Percentiles rank a stretch among this genome's conserved stretches.
Conservation (phyloP, 1,140 invertebrate genomes). For the Pentalonia nigronervosa region DNA sequence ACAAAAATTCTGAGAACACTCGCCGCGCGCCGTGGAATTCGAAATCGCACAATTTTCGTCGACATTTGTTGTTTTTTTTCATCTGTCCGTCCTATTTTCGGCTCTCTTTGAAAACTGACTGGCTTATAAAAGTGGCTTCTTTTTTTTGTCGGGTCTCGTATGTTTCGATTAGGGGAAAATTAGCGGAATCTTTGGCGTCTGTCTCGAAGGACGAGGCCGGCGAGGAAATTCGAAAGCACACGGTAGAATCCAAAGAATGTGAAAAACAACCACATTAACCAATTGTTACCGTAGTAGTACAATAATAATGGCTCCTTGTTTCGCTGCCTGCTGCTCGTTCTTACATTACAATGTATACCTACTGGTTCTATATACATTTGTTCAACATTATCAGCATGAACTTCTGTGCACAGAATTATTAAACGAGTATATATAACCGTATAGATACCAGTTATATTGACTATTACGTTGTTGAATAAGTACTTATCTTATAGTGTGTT, state of each 20-base stretch:
- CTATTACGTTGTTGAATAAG: not conserved
- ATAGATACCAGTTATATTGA: not conserved
- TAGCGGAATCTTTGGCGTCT: conserved; percentile 7
- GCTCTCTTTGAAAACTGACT: conserved; percentile 15
- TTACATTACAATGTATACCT: not conserved
- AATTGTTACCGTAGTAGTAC: not conserved
- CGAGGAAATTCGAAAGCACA: conserved; percentile 15
- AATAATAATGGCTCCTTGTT: not conserved
- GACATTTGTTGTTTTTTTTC: not conserved
- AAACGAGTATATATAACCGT: not conserved
- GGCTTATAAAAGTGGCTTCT: not conserved
- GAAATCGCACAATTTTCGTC: not conserved
- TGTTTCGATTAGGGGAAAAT: not conserved
- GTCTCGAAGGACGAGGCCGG: not conserved
- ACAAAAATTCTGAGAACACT: not conserved
- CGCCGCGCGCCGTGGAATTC: not conserved
- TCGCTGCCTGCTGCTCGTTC: not conserved
- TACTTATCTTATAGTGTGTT: not conserved
- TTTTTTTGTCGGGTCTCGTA: not conserved
- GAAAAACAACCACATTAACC: conserved; percentile 18
- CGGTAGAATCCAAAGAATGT: not conserved
- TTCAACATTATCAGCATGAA: not conserved
- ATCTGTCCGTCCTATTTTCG: not conserved
- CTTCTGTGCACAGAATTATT: not conserved
- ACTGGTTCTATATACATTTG: not conserved